phyloP scores from a whole-genome alignment of 2,888 invertebrate species.

The Cerceris ruficornis region DNA sequence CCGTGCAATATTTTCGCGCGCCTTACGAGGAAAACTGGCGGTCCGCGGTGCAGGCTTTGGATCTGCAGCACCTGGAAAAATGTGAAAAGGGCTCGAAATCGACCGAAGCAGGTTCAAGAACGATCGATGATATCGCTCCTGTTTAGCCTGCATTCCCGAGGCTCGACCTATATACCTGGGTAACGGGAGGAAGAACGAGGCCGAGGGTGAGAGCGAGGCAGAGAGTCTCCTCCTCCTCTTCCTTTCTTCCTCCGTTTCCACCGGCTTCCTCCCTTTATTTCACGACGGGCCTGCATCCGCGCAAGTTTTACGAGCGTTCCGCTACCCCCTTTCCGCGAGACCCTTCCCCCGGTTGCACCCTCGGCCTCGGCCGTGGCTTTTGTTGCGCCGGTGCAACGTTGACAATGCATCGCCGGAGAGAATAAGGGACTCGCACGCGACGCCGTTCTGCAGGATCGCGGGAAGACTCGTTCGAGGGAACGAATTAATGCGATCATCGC shows the following conservation, averaged over 20 bases:
- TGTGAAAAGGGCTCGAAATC: no score
- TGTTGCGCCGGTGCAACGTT: constrained; percentile 23
- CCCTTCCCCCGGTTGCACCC: constrained; percentile 9
- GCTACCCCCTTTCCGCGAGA: constrained; percentile 22
- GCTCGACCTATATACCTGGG: no score
- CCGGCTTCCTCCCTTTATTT: constrained; percentile 38
- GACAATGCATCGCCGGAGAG: constrained; percentile 21
- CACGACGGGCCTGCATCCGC: constrained; percentile 8
- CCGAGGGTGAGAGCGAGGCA: no score
- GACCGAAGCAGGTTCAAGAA: no score
- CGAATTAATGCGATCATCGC: constrained; percentile 39
- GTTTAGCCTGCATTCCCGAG: no score
- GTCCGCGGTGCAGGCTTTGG: no score
- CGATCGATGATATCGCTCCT: no score
- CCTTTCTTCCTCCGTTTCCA: background rate
- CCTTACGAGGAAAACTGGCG: no score
- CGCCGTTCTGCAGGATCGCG: background rate
- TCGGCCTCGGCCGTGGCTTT: constrained; percentile 16
- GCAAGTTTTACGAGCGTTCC: constrained; percentile 47
- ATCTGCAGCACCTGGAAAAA: no score
- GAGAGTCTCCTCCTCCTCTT: constrained; percentile 1
- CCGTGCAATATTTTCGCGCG: no score
- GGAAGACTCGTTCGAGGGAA: background rate
- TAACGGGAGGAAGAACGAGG: no score
- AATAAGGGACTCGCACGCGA: constrained; percentile 25